Conservation (phyloP, 2,888 invertebrate genomes). For the Lycia hirtaria region DNA sequence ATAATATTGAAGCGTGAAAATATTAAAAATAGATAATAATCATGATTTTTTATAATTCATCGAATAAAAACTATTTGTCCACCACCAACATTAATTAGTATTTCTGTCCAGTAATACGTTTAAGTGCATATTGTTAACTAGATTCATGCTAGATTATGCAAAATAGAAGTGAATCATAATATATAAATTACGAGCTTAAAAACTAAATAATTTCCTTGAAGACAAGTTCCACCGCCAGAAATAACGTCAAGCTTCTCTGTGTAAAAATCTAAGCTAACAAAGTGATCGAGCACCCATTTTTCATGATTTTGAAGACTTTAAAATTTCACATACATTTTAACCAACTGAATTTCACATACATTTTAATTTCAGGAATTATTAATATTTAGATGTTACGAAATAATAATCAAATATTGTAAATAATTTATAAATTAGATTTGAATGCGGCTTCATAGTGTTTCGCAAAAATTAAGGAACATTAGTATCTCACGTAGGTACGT, state of each 20-base stretch:
- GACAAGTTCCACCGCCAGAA: conserved; percentile 39
- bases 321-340: conserved; percentile 20
- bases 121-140: too few relatives aligned
- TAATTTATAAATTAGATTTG: background rate
- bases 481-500: background rate
- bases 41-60: too few relatives aligned
- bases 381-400: background rate
- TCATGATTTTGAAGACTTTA: conserved; percentile 51
- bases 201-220: conserved; percentile 44
- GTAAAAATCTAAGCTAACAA: conserved; percentile 55
- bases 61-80: too few relatives aligned
- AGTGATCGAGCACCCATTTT: conserved; percentile 48
- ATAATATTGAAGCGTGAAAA: too few relatives aligned
- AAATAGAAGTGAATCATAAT: too few relatives aligned
- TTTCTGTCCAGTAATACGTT: too few relatives aligned
- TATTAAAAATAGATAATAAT: too few relatives aligned
- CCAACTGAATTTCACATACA: too few relatives aligned
- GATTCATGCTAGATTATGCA: too few relatives aligned
- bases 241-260: conserved; percentile 55
- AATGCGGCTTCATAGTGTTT: background rate
- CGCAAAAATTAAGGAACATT: background rate
- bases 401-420: background rate
- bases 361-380: background rate
- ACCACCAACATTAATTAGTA: too few relatives aligned
- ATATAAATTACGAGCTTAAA: conserved; percentile 53